phyloP scores from a whole-genome alignment of 2,888 invertebrate genomes.

The Idaea dimidiata region DNA sequence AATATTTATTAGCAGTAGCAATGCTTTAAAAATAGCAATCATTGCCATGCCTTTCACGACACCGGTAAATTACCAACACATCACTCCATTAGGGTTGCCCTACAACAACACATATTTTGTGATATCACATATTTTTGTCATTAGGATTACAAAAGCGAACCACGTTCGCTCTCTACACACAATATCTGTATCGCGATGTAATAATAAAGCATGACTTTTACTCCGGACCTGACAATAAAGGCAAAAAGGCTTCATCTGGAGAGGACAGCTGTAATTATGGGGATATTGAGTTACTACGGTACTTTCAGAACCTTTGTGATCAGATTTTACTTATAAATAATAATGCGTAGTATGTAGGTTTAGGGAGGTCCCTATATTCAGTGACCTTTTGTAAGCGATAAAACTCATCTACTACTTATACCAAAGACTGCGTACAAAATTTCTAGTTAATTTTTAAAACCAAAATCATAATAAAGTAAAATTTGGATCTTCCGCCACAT shows the following conservation, averaged over 20 bases:
- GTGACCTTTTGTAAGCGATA: not conserved
- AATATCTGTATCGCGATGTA: constrained; percentile 52
- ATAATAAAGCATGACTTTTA: constrained; percentile 63
- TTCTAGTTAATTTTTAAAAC: too few species aligned
- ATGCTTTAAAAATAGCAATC: too few species aligned
- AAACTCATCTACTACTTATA: too few species aligned
- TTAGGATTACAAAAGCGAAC: constrained; percentile 24
- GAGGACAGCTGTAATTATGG: constrained; percentile 27
- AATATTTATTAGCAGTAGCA: too few species aligned
- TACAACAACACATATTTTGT: too few species aligned
- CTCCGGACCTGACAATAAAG: constrained; percentile 28
- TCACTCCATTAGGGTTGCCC: too few species aligned
- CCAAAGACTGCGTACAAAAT: too few species aligned
- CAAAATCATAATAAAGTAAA: too few species aligned
- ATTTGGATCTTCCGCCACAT: too few species aligned
- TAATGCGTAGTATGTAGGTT: too few species aligned
- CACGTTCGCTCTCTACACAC: constrained; percentile 40
- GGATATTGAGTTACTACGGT: constrained; percentile 34
- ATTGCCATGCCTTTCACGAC: too few species aligned
- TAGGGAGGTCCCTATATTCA: not conserved
- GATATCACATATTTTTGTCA: constrained; percentile 20
- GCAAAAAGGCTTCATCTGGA: constrained; percentile 20
- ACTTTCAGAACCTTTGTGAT: constrained; percentile 16
- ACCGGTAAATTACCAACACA: too few species aligned
- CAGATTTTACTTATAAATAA: not conserved